Base-by-base conservation (phyloP, 2,888 invertebrate genomes). In the Crocallis elinguaria region DNA sequence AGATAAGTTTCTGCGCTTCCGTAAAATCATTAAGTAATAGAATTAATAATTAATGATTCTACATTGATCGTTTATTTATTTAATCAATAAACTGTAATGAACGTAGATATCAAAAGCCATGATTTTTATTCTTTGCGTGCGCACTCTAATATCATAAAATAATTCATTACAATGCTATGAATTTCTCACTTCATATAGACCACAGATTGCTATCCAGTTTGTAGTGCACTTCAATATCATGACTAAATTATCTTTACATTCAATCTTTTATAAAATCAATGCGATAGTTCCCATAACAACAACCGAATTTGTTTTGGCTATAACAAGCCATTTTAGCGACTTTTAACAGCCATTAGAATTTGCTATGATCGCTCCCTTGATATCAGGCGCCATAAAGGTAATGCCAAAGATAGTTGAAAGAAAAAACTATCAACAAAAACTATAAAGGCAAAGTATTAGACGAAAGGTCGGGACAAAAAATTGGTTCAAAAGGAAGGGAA, bases 341-440 rank as follows among this genome's bases (percentile, higher is more conserved):
- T 75, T 80, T 80, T 81, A 86, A 88, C 76, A 71, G 76, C 83
- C 78, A 84, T 88, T 84, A 82, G 69, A 84, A 88, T 89, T 88
- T 79, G 87, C 84, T 73, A 82, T 83, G 86, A 88, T 86, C 77
- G 71, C 75, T 82, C 68, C 68, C 66, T 57, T 82, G 83, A 86
- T 86, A 86, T 76, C 71, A 75, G 79, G 79, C 81, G 82, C 85
- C 86, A 80, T 89, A 79, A 89, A 86, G 77, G 81, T 84, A 86
- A 90, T 86, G 84, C 84, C 73, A 79, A 72, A 82, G 86, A 88
- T 88, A 85, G 84, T 84, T 80, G 81, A 76, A 83, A 81, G 81
- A 76, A 83, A 84, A 88, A 88, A 88, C 79, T 81, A 82, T 78
- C 79, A 81, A 82, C 87, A 89, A 90, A 90, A 89, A 89, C 82